Conservation (phyloP, 2,888 invertebrate genomes). For the Eupsilia transversa region DNA sequence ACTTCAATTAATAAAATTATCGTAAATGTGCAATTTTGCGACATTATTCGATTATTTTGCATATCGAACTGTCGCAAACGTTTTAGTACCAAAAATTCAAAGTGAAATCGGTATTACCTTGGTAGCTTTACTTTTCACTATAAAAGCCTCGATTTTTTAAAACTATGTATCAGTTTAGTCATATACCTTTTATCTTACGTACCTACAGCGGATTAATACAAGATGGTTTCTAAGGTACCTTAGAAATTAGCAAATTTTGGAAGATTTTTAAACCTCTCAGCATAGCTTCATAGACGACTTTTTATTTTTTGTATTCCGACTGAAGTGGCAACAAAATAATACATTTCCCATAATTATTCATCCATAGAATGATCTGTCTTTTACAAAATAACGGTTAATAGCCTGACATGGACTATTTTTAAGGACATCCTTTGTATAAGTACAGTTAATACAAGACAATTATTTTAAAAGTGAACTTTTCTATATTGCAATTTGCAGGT, state of each 20-base stretch:
- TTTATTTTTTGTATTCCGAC: neutral
- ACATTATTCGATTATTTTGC: constrained; percentile 41
- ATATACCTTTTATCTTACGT: constrained; percentile 23
- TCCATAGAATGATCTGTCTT: neutral
- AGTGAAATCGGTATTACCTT: constrained; percentile 59
- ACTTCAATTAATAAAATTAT: constrained; percentile 2
- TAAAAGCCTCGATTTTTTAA: constrained; percentile 52
- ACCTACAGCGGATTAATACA: constrained; percentile 11
- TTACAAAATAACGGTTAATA: neutral
- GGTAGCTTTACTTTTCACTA: constrained; percentile 52
- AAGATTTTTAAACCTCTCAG: neutral
- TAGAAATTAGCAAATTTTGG: neutral
- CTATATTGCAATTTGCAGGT: constrained; percentile 24
- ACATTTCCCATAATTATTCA: neutral
- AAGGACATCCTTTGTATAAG: neutral
- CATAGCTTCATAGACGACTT: neutral
- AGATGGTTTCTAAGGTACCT: constrained; percentile 46
- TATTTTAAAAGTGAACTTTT: neutral
- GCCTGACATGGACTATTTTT: neutral
- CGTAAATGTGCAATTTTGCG: constrained; percentile 26
- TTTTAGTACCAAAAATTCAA: constrained; percentile 47
- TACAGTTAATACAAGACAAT: neutral
- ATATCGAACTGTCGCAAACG: constrained; percentile 53
- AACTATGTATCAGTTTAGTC: constrained; percentile 57
- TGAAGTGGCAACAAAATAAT: neutral